Conservation (phyloP, 2,888 invertebrate species). For the Temnothorax unifasciatus region DNA sequence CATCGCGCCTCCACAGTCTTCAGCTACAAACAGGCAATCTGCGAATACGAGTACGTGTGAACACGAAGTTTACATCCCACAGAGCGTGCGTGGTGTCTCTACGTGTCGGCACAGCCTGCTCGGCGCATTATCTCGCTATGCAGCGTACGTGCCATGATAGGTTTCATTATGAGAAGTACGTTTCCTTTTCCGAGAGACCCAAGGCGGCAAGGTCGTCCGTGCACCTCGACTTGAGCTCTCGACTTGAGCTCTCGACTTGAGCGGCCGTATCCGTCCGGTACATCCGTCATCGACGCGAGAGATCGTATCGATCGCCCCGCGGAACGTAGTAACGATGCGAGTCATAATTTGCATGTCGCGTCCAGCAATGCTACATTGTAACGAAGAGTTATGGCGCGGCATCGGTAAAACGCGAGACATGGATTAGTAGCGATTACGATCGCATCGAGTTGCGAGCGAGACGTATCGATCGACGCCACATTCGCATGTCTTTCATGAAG, state of each 20-base stretch:
- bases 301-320: constrained; percentile 67
- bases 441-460: constrained; percentile 41
- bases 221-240: constrained; percentile 52
- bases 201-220: constrained; percentile 65
- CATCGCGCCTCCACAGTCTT: neutral
- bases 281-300: constrained; percentile 64
- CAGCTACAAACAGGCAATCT: constrained; percentile 24
- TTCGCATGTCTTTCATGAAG: neutral
- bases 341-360: constrained; percentile 75
- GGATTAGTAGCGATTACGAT: constrained; percentile 61
- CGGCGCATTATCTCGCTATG: constrained; percentile 67
- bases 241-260: constrained; percentile 46
- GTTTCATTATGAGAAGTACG: constrained; percentile 77
- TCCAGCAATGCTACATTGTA: constrained; percentile 60
- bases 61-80: constrained; percentile 27
- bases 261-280: constrained; percentile 31
- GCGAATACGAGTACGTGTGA: constrained; percentile 40
- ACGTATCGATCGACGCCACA: constrained; percentile 21
- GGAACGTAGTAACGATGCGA: constrained; percentile 66
- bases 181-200: constrained; percentile 72
- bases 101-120: constrained; percentile 64
- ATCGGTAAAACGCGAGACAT: constrained; percentile 48
- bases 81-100: constrained; percentile 22
- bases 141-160: constrained; percentile 69
- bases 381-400: constrained; percentile 72